Percentiles rank a stretch among this genome's conserved stretches.
phyloP scores from a whole-genome alignment of 2,888 invertebrate species.

The Pterostichus madidus region DNA sequence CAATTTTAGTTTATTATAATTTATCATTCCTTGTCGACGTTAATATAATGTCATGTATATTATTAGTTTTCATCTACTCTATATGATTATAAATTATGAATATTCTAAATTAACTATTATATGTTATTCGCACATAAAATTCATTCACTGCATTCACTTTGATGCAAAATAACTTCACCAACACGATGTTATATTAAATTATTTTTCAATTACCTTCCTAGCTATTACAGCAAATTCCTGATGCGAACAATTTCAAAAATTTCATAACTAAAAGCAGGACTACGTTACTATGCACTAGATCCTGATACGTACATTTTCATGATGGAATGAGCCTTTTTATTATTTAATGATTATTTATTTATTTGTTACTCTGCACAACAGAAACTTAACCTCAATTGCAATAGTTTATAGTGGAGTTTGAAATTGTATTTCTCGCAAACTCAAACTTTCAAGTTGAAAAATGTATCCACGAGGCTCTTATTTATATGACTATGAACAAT shows the following conservation, averaged over 20 bases:
- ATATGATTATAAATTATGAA: constrained; percentile 26
- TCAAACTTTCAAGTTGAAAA: too few relatives aligned
- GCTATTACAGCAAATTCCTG: constrained; percentile 13
- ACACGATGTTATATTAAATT: constrained; percentile 36
- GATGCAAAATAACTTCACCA: constrained; percentile 22
- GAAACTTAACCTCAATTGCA: too few relatives aligned
- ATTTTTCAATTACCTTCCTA: constrained; percentile 31
- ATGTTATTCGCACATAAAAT: constrained; percentile 40
- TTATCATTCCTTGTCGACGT: constrained; percentile 20
- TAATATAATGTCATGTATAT: constrained; percentile 27
- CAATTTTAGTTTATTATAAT: constrained; percentile 11
- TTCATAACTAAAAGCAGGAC: not conserved
- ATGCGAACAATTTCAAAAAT: constrained; percentile 20
- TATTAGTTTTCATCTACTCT: constrained; percentile 32
- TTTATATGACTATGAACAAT: too few relatives aligned
- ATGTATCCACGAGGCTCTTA: too few relatives aligned
- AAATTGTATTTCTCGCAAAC: too few relatives aligned
- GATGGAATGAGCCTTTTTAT: not conserved
- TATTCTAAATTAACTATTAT: constrained; percentile 43
- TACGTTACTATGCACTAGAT: too few relatives aligned
- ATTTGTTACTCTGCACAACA: too few relatives aligned
- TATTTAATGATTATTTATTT: not conserved
- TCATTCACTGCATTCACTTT: constrained; percentile 27
- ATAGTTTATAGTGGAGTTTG: too few relatives aligned
- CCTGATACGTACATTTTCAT: too few relatives aligned